Evolutionary conservation across 2,797 vertebrate genomes (phyloP).

Genomic region (Coccyzus lansbergi): DNA sequence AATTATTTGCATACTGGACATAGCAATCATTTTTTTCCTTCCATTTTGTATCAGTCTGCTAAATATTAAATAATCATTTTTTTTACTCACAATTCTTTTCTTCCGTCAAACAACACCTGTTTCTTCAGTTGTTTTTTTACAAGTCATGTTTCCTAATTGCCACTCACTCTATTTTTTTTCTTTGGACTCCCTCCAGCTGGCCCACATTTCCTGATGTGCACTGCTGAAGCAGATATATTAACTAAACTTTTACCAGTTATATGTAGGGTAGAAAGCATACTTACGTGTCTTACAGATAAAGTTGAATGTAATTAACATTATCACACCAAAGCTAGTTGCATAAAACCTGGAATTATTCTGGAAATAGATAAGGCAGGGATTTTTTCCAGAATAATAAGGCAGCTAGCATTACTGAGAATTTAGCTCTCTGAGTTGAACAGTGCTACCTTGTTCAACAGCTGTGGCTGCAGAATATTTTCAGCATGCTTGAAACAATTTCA

Average conservation of each 20-base stretch:
- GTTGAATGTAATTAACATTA: background rate
- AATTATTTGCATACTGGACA: background rate
- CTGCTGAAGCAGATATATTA: background rate
- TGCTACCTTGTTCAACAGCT: background rate
- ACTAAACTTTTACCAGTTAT: background rate
- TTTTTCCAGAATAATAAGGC: background rate
- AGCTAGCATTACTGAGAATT: background rate
- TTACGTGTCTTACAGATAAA: background rate
- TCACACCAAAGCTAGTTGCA: background rate
- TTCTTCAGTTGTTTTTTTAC: background rate
- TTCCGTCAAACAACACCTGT: background rate
- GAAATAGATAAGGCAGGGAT: background rate
- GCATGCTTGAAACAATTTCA: background rate
- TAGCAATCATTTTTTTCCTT: background rate
- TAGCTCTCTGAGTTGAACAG: background rate
- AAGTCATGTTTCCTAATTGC: background rate
- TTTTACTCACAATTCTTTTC: background rate
- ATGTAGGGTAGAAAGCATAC: background rate
- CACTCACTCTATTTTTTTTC: background rate
- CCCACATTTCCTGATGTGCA: background rate
- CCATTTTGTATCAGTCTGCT: background rate
- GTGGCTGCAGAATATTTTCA: background rate
- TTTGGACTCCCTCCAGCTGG: background rate
- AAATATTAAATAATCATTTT: background rate
- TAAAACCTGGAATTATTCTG: background rate